Evolutionary conservation across 2,797 vertebrate species (phyloP).

Genomic region (Myotis planiceps): DNA sequence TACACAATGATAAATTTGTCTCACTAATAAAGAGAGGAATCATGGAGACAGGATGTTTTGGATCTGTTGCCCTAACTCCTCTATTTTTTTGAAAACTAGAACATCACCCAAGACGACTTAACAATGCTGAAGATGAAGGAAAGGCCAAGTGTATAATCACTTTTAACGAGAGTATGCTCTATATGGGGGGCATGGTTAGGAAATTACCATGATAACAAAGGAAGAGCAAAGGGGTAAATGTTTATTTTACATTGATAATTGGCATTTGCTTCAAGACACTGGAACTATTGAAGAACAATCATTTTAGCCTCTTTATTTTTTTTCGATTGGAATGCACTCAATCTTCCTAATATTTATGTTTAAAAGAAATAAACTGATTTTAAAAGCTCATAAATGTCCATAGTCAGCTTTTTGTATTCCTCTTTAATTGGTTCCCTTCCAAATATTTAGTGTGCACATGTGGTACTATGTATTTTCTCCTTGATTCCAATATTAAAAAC

Average conservation of each 20-base stretch:
- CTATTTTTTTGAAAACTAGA: background rate
- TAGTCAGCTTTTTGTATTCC: conserved; percentile 14
- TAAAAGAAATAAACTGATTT: conserved; percentile 35
- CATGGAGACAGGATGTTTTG: background rate
- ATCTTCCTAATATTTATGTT: conserved; percentile 20
- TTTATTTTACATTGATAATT: conserved; percentile 37
- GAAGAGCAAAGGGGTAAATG: background rate
- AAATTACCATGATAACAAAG: background rate
- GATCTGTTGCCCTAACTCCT: background rate
- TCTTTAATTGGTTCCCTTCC: background rate
- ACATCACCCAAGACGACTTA: background rate
- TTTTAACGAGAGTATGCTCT: background rate
- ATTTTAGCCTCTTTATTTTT: background rate
- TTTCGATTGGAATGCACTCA: background rate
- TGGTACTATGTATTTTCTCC: background rate
- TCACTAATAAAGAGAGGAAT: background rate
- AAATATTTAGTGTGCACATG: background rate
- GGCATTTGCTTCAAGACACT: conserved; percentile 26
- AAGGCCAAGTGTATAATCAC: fast-evolving
- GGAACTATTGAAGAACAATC: conserved; percentile 22
- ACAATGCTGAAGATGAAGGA: background rate
- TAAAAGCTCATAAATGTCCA: conserved; percentile 13
- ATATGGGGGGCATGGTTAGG: background rate
- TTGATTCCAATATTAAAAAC: background rate
- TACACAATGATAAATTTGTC: background rate